phyloP scores from a whole-genome alignment of 2,113 vertebrate species.

The Crypturellus undulatus region DNA sequence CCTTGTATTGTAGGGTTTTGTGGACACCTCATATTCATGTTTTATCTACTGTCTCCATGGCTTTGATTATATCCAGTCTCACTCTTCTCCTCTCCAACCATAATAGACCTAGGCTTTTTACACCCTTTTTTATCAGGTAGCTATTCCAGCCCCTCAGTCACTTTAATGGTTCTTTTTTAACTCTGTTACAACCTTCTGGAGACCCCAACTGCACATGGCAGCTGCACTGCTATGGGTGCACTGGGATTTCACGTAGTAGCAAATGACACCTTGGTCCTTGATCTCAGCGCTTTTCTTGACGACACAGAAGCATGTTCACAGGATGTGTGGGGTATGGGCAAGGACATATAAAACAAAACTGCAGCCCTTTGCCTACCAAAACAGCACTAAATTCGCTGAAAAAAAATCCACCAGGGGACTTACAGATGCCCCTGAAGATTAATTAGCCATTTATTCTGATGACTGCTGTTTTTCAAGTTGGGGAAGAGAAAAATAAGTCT shows the following conservation, averaged over 20 bases:
- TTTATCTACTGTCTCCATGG: not conserved
- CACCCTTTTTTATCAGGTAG: not conserved
- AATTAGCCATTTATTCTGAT: not conserved
- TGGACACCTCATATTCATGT: not conserved
- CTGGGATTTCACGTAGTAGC: not conserved
- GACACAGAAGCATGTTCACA: not conserved
- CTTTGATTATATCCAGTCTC: not conserved
- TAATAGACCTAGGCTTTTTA: not conserved
- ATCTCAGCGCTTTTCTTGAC: not conserved
- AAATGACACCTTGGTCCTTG: fast-evolving
- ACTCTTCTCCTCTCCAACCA: not conserved
- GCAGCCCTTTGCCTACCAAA: not conserved
- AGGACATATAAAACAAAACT: not conserved
- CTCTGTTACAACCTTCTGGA: not conserved
- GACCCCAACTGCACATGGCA: not conserved
- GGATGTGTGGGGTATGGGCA: not conserved
- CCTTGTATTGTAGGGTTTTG: not conserved
- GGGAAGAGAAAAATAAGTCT: not conserved
- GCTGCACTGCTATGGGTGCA: not conserved
- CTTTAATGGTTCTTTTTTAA: not conserved
- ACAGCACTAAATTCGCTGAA: not conserved
- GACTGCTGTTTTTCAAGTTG: slow-evolving; percentile 22
- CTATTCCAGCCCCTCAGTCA: not conserved
- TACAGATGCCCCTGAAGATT: not conserved
- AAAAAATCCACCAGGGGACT: not conserved